Conservation (phyloP, 2,888 invertebrate genomes). For the Drosophila mulleri region DNA sequence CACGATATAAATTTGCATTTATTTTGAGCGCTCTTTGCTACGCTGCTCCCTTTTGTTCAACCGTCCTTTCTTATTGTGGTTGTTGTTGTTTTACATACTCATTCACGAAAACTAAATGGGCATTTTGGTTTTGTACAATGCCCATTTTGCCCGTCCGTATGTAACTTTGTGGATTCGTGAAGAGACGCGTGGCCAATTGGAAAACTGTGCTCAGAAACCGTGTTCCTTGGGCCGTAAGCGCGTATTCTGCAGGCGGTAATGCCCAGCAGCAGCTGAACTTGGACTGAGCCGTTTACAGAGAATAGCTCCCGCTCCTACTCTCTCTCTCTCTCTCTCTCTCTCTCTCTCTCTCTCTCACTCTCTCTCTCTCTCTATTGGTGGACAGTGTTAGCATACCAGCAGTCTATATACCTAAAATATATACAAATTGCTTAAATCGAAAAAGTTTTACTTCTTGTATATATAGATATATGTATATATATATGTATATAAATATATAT, state of each 20-base stretch:
- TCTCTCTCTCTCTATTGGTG: conserved; percentile 11
- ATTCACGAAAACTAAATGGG: no score
- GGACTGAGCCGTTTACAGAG: conserved; percentile 6
- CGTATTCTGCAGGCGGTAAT: no score
- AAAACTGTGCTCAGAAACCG: no score
- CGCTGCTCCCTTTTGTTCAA: conserved; percentile 20
- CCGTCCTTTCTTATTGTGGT: background rate
- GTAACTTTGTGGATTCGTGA: no score
- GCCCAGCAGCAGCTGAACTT: background rate
- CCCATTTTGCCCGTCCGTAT: no score
- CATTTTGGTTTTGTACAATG: no score
- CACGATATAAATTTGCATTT: conserved; percentile 77
- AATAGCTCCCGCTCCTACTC: background rate
- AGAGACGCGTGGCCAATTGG: no score
- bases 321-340: background rate
- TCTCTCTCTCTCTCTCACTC: background rate
- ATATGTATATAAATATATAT: background rate
- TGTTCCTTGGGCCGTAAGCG: no score
- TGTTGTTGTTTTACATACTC: background rate
- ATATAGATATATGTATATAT: background rate
- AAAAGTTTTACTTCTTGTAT: conserved; percentile 40
- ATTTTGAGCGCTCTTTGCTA: conserved; percentile 64
- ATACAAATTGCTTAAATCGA: conserved; percentile 58
- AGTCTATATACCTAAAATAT: conserved; percentile 21
- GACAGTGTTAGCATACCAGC: conserved; percentile 20